phyloP scores from a whole-genome alignment of 1,140 invertebrate species.

The Thrips palmi region DNA sequence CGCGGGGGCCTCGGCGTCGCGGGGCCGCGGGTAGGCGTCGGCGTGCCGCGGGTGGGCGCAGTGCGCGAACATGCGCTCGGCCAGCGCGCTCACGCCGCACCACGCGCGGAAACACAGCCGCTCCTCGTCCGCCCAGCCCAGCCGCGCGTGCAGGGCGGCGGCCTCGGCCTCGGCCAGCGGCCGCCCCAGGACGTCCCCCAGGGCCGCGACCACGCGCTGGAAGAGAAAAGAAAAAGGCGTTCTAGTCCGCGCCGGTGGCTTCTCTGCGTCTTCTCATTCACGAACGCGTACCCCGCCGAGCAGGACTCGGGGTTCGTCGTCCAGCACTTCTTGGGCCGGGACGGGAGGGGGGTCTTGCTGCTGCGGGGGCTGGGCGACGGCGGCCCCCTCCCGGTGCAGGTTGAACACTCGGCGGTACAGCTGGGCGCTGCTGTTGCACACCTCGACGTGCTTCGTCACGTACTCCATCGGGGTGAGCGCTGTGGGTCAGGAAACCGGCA shows the following conservation, averaged over 20 bases:
- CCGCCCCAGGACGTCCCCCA: constrained; percentile 39
- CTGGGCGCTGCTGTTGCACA: constrained; percentile 39
- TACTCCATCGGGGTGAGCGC: constrained; percentile 40
- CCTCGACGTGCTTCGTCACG: constrained; percentile 32
- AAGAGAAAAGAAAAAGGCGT: constrained; percentile 13
- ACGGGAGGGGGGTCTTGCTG: no score
- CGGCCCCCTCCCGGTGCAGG: constrained; percentile 21
- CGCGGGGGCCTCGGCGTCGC: background rate
- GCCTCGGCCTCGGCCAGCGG: constrained; percentile 28
- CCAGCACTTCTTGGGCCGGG: no score
- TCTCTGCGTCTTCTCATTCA: background rate
- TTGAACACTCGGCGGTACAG: constrained; percentile 36
- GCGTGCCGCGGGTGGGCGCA: constrained; percentile 21
- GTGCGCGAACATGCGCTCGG: constrained; percentile 35
- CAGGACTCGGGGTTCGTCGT: no score
- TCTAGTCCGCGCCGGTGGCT: constrained; percentile 4
- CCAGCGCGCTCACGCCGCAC: constrained; percentile 44
- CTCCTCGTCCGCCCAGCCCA: constrained; percentile 29
- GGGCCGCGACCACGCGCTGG: constrained; percentile 29
- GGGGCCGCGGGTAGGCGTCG: background rate
- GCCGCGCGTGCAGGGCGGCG: constrained; percentile 24
- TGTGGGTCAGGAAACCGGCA: constrained; percentile 18
- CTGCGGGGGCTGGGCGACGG: background rate
- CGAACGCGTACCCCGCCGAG: background rate
- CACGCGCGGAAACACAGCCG: constrained; percentile 40